These are phyloP conservation scores for Charina bottae DNA, from an alignment of 2,113 vertebrate genomes.

Conservation along the genomic window DNA sequence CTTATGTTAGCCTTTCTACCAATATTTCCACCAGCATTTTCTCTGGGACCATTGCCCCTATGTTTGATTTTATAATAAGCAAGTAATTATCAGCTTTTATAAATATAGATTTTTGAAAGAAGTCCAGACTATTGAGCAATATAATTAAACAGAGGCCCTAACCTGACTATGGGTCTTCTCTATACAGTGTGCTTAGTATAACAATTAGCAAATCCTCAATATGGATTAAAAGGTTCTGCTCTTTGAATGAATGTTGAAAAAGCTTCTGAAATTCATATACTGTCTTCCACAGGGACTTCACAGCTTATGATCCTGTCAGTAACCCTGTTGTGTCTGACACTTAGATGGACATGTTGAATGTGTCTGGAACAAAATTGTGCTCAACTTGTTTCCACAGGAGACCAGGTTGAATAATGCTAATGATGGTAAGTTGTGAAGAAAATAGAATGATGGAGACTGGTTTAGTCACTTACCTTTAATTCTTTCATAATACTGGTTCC, in stretches of 20 bases:
- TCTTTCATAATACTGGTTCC: slow-evolving; percentile 11
- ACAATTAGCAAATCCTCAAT: not conserved
- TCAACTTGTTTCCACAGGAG: not conserved
- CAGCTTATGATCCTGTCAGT: not conserved
- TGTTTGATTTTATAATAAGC: not conserved
- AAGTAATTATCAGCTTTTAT: not conserved
- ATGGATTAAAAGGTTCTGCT: not conserved
- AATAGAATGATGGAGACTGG: slow-evolving; percentile 19
- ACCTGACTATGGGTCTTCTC: not conserved
- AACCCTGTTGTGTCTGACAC: not conserved
- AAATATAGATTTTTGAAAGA: not conserved
- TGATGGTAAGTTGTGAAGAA: slow-evolving; percentile 8
- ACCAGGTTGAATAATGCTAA: slow-evolving; percentile 13
- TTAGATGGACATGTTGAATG: not conserved
- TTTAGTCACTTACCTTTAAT: not conserved
- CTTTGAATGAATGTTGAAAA: not conserved
- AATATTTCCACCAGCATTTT: not conserved
- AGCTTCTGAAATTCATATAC: not conserved
- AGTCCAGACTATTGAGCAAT: not conserved
- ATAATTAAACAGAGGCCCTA: not conserved
- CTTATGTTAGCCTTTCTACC: not conserved
- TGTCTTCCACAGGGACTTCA: not conserved
- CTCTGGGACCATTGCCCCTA: not conserved
- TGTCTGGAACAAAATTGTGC: not conserved
- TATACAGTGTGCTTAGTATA: not conserved